Conservation (phyloP, 2,797 vertebrate species). For the Typhlichthys eigenmanni region DNA sequence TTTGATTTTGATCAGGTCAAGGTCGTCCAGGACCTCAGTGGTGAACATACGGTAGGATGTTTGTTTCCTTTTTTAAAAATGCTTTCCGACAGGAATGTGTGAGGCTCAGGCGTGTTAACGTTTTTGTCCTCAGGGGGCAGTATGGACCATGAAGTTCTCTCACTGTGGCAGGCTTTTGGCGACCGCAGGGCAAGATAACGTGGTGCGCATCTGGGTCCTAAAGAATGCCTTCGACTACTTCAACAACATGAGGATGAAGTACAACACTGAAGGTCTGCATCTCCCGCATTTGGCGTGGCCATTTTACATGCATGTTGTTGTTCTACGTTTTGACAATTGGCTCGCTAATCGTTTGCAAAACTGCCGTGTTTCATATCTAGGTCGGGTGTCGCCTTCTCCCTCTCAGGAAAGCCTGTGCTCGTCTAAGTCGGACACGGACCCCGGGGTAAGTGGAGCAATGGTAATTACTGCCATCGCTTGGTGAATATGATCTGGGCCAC, state of each 20-base stretch:
- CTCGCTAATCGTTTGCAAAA: too few relatives aligned
- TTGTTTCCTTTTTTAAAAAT: neutral
- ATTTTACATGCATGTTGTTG: too few relatives aligned
- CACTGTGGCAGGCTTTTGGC: constrained; percentile 95
- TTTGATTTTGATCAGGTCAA: constrained; percentile 99
- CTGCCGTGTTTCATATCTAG: constrained; percentile 60
- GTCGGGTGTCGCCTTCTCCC: constrained; percentile 95
- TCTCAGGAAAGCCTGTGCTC: constrained; percentile 98
- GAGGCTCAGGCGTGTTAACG: neutral
- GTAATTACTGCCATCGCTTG: too few relatives aligned
- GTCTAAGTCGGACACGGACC: constrained; percentile 95
- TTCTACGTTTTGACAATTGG: too few relatives aligned
- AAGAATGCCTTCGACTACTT: constrained; percentile 98
- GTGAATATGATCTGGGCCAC: too few relatives aligned
- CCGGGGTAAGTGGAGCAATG: constrained; percentile 80
- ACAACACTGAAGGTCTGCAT: constrained; percentile 87
- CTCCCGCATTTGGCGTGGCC: neutral
- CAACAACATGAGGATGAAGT: constrained; percentile 98
- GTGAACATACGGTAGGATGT: constrained; percentile 90
- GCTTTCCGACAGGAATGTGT: neutral
- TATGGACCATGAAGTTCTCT: constrained; percentile 99
- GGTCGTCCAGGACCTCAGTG: constrained; percentile 97
- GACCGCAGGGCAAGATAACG: constrained; percentile 94
- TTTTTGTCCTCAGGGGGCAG: constrained; percentile 83
- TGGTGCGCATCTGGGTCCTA: constrained; percentile 97